A percentile compares a stretch with the other conserved stretches of the same genome.
Conservation (phyloP, 1,140 invertebrate species). For the Drosophila azteca region DNA sequence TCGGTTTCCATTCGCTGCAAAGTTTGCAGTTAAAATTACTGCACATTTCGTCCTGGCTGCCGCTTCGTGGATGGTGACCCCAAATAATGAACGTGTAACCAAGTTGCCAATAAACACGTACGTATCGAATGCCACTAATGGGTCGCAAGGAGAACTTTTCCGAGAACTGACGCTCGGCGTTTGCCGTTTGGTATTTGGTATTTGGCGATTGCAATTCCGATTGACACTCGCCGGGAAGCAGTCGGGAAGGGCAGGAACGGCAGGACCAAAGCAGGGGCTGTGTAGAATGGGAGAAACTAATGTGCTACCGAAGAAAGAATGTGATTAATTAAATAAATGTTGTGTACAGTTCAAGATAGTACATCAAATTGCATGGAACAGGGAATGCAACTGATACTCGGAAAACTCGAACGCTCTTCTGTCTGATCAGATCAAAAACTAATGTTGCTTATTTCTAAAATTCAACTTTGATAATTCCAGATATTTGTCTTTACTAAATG, state of each 20-base stretch:
- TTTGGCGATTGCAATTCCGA: constrained; percentile 43
- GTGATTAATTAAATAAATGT: constrained; percentile 29
- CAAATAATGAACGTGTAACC: constrained; percentile 59
- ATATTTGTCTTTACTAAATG: no score
- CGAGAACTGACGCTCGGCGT: constrained; percentile 34
- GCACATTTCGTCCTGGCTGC: constrained; percentile 46
- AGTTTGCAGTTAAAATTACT: constrained; percentile 49
- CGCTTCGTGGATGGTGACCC: constrained; percentile 42
- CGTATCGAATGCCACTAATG: constrained; percentile 62
- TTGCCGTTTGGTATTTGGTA: constrained; percentile 44
- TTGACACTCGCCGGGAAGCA: constrained; percentile 38
- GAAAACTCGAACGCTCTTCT: no score
- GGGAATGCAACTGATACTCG: no score
- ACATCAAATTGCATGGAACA: no score
- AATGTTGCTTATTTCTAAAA: no score
- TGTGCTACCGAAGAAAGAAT: constrained; percentile 21
- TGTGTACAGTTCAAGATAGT: no score
- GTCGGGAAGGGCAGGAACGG: neutral
- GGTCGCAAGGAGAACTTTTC: constrained; percentile 47
- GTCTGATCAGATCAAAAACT: no score
- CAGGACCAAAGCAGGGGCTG: neutral
- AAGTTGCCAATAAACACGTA: constrained; percentile 72
- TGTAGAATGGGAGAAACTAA: neutral
- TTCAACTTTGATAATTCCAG: no score
- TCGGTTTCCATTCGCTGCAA: constrained; percentile 23